Evolutionary conservation across 2,113 vertebrate genomes (phyloP).

Genomic region (Strix uralensis): DNA sequence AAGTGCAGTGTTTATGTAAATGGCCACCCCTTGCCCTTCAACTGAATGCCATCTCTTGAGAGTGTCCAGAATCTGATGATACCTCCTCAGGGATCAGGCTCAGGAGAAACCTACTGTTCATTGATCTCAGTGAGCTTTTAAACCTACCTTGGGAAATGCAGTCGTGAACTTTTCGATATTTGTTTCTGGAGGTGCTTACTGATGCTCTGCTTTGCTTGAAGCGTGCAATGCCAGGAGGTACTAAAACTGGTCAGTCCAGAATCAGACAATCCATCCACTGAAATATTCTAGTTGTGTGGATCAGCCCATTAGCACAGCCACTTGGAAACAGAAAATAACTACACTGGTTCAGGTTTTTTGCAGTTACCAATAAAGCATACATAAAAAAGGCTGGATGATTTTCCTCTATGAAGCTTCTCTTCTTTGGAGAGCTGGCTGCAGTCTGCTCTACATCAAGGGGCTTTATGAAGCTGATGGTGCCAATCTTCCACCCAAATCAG

Average conservation of each 20-base stretch:
- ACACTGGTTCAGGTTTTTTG: not conserved
- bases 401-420: not conserved
- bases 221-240: not conserved
- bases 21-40: rapidly evolving
- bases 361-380: not conserved
- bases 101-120: not conserved
- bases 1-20: not conserved
- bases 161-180: not conserved
- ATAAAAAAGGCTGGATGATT: not conserved
- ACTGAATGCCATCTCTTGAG: not conserved
- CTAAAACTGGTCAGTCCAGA: not conserved
- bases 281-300: not conserved
- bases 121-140: not conserved
- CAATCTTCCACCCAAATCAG: rapidly evolving
- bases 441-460: not conserved
- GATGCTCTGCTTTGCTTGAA: not conserved
- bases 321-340: not conserved
- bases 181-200: not conserved
- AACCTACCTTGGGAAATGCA: not conserved
- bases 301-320: not conserved
- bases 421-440: not conserved
- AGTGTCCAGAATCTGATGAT: not conserved
- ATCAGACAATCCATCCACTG: not conserved
- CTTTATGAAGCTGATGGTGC: not conserved
- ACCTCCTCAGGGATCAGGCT: not conserved